Conservation (phyloP, 2,888 invertebrate genomes). For the Stenodera caucasica region DNA sequence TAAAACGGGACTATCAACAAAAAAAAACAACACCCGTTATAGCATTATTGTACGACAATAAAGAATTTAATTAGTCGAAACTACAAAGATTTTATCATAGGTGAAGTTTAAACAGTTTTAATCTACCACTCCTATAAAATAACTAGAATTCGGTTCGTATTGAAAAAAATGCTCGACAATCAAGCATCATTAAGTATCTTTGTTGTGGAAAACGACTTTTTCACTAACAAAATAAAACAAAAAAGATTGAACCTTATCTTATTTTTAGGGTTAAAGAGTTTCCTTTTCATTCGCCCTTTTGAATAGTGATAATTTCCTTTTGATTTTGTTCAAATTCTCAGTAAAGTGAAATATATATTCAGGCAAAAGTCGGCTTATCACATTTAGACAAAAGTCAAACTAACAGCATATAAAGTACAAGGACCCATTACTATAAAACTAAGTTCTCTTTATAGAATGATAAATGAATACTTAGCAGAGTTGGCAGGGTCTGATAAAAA, state of each 20-base stretch:
- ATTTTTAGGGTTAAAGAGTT: not conserved
- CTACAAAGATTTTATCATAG: not conserved
- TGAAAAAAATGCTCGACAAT: no score
- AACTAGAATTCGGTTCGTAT: no score
- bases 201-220: no score
- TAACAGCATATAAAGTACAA: constrained; percentile 30
- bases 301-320: constrained; percentile 2
- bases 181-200: not conserved
- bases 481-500: constrained; percentile 43
- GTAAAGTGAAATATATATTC: constrained; percentile 18
- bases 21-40: not conserved
- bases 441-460: constrained; percentile 43
- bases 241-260: not conserved
- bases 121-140: not conserved
- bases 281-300: not conserved
- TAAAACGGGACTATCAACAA: no score
- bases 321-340: not conserved
- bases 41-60: not conserved
- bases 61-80: not conserved
- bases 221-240: not conserved
- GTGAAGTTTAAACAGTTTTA: not conserved
- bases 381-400: constrained; percentile 30
- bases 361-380: constrained; percentile 24
- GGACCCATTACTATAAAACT: constrained; percentile 36
- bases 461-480: constrained; percentile 48